These are phyloP conservation scores for Oreochromis grahami DNA, from an alignment of 2,797 vertebrate genomes.

Conservation along the genomic window DNA sequence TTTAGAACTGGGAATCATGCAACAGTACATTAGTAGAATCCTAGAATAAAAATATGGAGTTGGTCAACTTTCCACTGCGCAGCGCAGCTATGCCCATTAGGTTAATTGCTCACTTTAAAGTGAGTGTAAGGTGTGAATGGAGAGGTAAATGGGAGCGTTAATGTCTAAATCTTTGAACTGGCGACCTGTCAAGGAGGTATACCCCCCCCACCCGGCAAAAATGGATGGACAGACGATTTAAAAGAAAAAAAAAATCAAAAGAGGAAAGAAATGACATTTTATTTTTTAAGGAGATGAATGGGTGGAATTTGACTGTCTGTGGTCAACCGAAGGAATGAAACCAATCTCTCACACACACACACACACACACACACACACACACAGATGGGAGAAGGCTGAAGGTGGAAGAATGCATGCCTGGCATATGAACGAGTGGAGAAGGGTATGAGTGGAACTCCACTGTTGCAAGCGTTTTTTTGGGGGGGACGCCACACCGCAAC, in stretches of 20 bases:
- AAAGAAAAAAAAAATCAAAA: background rate
- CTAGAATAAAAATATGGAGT: background rate
- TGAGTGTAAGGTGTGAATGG: background rate
- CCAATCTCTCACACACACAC: conserved; percentile 15
- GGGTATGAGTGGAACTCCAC: conserved; percentile 43
- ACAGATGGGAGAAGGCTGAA: background rate
- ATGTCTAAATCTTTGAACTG: too few relatives aligned
- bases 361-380: background rate
- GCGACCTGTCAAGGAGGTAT: background rate
- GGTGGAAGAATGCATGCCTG: conserved; percentile 40
- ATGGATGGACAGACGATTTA: background rate
- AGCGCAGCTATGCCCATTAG: background rate
- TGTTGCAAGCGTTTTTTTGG: conserved; percentile 50
- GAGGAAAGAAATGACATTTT: background rate
- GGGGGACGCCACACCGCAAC: conserved; percentile 40
- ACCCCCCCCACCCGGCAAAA: background rate
- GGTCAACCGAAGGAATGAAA: conserved; percentile 49
- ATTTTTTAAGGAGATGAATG: conserved; percentile 21
- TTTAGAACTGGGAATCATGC: background rate
- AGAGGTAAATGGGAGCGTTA: background rate
- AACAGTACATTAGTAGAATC: background rate
- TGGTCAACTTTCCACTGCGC: background rate
- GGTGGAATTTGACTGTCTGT: conserved; percentile 43
- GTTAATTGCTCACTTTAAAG: background rate
- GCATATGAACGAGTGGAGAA: background rate